These are phyloP conservation scores for Pseudanteris insignis DNA, from an alignment of 2,888 invertebrate genomes.

Conservation along the genomic window DNA sequence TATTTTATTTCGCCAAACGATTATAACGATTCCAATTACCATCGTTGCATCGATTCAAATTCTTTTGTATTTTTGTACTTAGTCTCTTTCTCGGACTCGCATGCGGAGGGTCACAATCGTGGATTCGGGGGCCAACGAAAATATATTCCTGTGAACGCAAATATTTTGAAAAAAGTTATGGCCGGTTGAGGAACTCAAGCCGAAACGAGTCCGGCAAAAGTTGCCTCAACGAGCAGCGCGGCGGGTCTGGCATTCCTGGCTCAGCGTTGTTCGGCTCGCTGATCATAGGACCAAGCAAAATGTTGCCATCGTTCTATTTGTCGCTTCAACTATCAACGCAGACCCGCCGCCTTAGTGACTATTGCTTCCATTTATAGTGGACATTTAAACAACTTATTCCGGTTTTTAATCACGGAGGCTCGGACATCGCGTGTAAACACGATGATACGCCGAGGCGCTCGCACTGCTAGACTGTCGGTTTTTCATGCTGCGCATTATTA, in stretches of 20 bases:
- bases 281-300: conserved; percentile 8
- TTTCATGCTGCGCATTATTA: conserved; percentile 66
- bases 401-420: conserved; percentile 67
- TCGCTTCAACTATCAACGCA: no score
- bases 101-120: conserved; percentile 54
- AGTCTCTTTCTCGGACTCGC: conserved; percentile 61
- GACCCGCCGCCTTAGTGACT: conserved; percentile 63
- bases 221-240: conserved; percentile 54
- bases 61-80: no score
- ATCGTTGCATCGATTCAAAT: no score
- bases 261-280: conserved; percentile 13
- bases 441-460: conserved; percentile 64
- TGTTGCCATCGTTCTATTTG: no score
- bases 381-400: conserved; percentile 67
- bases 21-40: conserved; percentile 1
- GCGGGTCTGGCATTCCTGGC: conserved; percentile 52
- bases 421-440: conserved; percentile 64
- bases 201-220: conserved; percentile 22
- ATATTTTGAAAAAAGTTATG: conserved; percentile 64
- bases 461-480: conserved; percentile 67
- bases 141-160: conserved; percentile 61
- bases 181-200: conserved; percentile 48
- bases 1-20: no score
- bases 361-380: conserved; percentile 65
- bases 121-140: conserved; percentile 55